Evolutionary conservation across 2,888 invertebrate species (phyloP).

Genomic region (Andrena bicolor): DNA sequence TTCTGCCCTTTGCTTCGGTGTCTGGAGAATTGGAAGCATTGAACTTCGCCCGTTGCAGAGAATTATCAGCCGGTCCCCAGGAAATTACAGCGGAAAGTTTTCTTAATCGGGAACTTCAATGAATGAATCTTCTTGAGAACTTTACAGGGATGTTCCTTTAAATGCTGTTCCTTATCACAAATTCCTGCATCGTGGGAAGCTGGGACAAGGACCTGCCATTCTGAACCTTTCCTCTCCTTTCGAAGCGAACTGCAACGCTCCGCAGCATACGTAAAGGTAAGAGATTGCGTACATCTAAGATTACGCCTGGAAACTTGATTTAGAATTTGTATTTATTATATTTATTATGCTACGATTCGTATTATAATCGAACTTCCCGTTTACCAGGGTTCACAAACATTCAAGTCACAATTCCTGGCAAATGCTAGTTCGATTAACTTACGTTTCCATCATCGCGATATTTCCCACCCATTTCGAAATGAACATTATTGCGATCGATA

Average conservation of each 20-base stretch:
- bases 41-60: constrained; percentile 14
- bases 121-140: constrained; percentile 30
- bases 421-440: constrained; percentile 6
- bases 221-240: background rate
- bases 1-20: too few species aligned
- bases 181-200: constrained; percentile 26
- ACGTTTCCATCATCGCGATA: background rate
- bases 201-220: background rate
- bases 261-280: background rate
- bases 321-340: too few species aligned
- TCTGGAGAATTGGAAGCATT: background rate
- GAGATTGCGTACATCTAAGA: background rate
- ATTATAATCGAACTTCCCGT: background rate
- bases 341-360: background rate
- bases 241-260: background rate
- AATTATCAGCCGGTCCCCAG: constrained; percentile 19
- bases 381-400: constrained; percentile 5
- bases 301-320: too few species aligned
- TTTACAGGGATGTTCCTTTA: constrained; percentile 27
- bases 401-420: background rate
- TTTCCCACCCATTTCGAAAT: constrained; percentile 1
- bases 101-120: constrained; percentile 26
- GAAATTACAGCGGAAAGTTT: constrained; percentile 45
- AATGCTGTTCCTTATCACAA: constrained; percentile 38
- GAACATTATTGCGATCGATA: background rate